Conservation (phyloP, 92 coral and sea anemone genomes). For the Metridium senile region DNA sequence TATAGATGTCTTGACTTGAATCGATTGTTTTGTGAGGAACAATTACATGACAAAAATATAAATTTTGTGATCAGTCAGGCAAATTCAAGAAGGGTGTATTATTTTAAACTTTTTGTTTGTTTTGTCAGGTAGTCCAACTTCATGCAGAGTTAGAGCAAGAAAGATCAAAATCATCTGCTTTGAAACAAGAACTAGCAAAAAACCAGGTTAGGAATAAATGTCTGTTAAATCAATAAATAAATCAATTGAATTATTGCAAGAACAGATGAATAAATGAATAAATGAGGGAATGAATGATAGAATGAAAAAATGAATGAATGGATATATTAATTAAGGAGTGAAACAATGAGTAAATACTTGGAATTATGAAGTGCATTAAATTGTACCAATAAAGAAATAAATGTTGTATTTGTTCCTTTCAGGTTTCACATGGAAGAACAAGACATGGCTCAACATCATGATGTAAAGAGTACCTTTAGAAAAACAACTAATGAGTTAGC, state of each 20-base stretch:
- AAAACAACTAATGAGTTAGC: neutral
- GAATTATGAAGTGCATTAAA: neutral
- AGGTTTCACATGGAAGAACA: constrained; percentile 52
- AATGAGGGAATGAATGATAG: too few relatives aligned
- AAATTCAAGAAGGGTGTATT: neutral
- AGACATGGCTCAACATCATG: constrained; percentile 74
- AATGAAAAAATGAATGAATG: neutral
- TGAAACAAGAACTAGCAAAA: constrained; percentile 63
- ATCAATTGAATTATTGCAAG: too few relatives aligned
- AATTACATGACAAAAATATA: too few relatives aligned
- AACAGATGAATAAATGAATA: too few relatives aligned
- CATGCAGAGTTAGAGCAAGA: constrained; percentile 86
- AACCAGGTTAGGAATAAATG: constrained; percentile 43
- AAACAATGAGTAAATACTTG: neutral
- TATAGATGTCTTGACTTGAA: too few relatives aligned
- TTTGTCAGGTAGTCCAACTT: constrained; percentile 69
- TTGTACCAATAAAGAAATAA: neutral
- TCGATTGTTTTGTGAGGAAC: too few relatives aligned
- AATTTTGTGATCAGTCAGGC: too few relatives aligned
- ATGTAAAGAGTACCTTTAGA: neutral
- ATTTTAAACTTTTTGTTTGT: neutral
- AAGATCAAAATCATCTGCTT: constrained; percentile 76
- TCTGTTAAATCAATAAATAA: neutral
- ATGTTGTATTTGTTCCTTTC: neutral
- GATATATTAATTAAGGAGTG: neutral